Evolutionary conservation across 2,888 invertebrate genomes (phyloP).

Genomic region (Pristionchus exspectatus): DNA sequence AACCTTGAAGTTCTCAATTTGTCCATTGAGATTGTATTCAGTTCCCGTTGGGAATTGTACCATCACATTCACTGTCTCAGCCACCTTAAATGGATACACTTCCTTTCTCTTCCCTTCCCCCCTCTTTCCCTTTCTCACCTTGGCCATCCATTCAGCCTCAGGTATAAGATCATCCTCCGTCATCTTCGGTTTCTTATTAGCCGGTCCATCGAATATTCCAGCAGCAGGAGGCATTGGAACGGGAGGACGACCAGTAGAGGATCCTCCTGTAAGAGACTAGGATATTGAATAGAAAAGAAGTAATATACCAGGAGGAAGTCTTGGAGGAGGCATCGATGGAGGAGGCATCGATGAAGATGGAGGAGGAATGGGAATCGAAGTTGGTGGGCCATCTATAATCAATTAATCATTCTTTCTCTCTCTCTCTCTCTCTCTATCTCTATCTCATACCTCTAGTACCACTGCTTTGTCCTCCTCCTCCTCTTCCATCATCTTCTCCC

Average conservation of each 20-base stretch:
- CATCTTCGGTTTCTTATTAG: slow-evolving; percentile 90
- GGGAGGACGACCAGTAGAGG: slow-evolving; percentile 21
- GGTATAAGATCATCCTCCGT: slow-evolving; percentile 95
- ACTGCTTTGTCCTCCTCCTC: slow-evolving; percentile 34
- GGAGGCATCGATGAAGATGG: slow-evolving; percentile 54
- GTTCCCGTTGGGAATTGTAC: slow-evolving; percentile 93
- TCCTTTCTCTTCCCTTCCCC: not conserved
- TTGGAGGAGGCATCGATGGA: slow-evolving; percentile 53
- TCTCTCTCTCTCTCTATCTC: not conserved
- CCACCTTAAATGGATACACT: slow-evolving; percentile 43
- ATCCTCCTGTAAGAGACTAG: not conserved
- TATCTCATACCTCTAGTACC: slow-evolving; percentile 30
- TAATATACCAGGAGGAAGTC: slow-evolving; percentile 47
- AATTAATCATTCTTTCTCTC: not conserved
- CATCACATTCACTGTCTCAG: slow-evolving; percentile 84
- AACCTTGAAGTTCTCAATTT: slow-evolving; percentile 88
- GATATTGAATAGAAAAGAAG: not conserved
- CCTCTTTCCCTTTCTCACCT: slow-evolving; percentile 56
- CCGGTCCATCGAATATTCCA: slow-evolving; percentile 83
- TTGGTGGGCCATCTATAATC: slow-evolving; percentile 44
- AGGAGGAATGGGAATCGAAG: slow-evolving; percentile 53
- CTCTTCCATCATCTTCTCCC: slow-evolving; percentile 69
- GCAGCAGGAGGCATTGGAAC: slow-evolving; percentile 51
- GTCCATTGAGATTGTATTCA: slow-evolving; percentile 96
- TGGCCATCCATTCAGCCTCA: slow-evolving; percentile 86